Percentiles rank a stretch among this genome's conserved stretches.
Evolutionary conservation across 2,797 vertebrate genomes (phyloP).

Genomic region (Sebastes hubbsi): DNA sequence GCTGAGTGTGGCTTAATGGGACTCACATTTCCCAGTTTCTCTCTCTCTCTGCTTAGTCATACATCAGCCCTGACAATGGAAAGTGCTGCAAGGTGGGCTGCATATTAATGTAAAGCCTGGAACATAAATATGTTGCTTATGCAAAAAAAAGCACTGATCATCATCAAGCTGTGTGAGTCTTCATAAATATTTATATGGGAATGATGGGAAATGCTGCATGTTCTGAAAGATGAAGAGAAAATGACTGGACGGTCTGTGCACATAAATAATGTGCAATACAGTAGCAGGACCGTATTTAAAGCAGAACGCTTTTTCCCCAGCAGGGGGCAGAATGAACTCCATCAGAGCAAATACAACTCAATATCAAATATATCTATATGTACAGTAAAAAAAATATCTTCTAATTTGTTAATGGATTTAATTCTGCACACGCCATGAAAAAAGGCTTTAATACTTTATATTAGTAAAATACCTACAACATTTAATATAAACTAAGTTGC

Average conservation of each 20-base stretch:
- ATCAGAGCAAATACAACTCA: background rate
- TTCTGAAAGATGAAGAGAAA: background rate
- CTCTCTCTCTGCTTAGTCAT: slow-evolving; percentile 75
- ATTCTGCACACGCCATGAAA: background rate
- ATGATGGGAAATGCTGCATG: background rate
- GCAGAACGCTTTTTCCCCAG: slow-evolving; percentile 28
- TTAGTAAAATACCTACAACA: background rate
- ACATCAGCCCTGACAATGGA: slow-evolving; percentile 55
- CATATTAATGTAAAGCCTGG: slow-evolving; percentile 14
- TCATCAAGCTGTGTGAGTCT: background rate
- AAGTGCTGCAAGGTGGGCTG: slow-evolving; percentile 41
- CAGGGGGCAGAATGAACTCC: slow-evolving; percentile 61
- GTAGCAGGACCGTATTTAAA: background rate
- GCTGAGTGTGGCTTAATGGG: slow-evolving; percentile 70
- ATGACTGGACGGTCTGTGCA: background rate
- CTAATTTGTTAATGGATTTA: background rate
- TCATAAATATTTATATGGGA: background rate
- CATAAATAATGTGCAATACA: background rate
- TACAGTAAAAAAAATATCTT: background rate
- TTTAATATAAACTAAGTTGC: background rate
- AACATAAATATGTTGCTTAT: background rate
- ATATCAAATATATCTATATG: background rate
- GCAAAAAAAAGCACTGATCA: background rate
- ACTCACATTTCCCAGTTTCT: slow-evolving; percentile 71
- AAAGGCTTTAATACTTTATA: background rate